phyloP scores from a whole-genome alignment of 2,113 vertebrate genomes.

The Illadopsis cleaveri region DNA sequence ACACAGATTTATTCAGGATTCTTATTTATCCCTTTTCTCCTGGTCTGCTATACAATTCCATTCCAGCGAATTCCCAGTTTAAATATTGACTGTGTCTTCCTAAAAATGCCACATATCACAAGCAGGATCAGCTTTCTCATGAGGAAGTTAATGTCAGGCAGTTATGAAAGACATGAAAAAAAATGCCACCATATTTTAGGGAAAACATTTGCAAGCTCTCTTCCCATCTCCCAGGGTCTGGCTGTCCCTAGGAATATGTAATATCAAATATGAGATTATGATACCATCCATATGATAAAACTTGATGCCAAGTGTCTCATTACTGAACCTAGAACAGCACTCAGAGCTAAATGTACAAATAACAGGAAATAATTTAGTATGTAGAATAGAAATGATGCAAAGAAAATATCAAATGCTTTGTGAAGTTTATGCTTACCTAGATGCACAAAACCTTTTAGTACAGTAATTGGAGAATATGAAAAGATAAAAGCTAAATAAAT shows the following conservation, averaged over 20 bases:
- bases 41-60: not conserved
- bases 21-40: not conserved
- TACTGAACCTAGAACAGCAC: not conserved
- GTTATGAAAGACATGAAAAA: not conserved
- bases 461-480: not conserved
- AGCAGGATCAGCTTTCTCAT: not conserved
- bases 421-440: not conserved
- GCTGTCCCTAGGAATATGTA: not conserved
- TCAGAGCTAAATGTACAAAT: not conserved
- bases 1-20: not conserved
- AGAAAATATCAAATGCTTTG: not conserved
- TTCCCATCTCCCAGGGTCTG: not conserved
- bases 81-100: not conserved
- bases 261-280: not conserved
- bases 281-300: not conserved
- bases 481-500: not conserved
- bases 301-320: not conserved
- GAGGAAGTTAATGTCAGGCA: not conserved
- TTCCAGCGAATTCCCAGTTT: not conserved
- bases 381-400: not conserved
- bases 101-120: fast-evolving
- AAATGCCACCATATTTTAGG: fast-evolving
- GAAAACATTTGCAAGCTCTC: not conserved
- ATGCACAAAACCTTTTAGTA: not conserved
- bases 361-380: not conserved